Evolutionary conservation across 2,113 vertebrate species (phyloP).

Genomic region (Apodemus sylvaticus): DNA sequence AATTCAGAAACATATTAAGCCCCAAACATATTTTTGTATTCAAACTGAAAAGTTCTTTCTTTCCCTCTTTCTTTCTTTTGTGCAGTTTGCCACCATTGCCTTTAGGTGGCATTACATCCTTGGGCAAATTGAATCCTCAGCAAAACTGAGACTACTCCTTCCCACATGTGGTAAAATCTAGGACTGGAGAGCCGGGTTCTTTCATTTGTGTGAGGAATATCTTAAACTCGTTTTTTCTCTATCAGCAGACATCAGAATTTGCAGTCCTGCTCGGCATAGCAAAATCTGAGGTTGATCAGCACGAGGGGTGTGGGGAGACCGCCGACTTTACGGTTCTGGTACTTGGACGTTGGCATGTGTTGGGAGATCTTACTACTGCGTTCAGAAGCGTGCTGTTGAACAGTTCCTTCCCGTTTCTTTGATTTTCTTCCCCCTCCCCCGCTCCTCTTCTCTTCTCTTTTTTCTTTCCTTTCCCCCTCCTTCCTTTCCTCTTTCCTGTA

Average conservation of each 20-base stretch:
- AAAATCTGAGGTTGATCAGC: not conserved
- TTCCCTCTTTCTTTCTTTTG: too few relatives aligned
- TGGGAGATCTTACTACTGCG: constrained; percentile 42
- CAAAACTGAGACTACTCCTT: not conserved
- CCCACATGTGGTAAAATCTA: not conserved
- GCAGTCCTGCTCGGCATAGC: not conserved
- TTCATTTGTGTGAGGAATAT: not conserved
- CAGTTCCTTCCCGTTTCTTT: not conserved
- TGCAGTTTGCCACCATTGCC: constrained; percentile 74
- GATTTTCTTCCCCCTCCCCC: not conserved
- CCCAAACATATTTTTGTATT: constrained; percentile 32
- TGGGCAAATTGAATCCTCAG: constrained; percentile 47
- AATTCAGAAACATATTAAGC: not conserved
- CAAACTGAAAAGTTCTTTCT: not conserved
- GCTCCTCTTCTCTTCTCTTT: not conserved
- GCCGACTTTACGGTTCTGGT: not conserved
- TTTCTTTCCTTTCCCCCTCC: not conserved
- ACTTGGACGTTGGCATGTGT: constrained; percentile 45
- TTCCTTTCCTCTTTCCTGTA: not conserved
- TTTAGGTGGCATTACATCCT: constrained; percentile 82
- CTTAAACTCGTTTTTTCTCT: not conserved
- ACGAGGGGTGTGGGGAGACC: not conserved
- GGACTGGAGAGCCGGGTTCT: not conserved
- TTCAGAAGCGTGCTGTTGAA: constrained; percentile 48
- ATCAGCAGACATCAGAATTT: not conserved